phyloP scores from a whole-genome alignment of 2,797 vertebrate genomes.

The Paedocypris micromegethes region DNA sequence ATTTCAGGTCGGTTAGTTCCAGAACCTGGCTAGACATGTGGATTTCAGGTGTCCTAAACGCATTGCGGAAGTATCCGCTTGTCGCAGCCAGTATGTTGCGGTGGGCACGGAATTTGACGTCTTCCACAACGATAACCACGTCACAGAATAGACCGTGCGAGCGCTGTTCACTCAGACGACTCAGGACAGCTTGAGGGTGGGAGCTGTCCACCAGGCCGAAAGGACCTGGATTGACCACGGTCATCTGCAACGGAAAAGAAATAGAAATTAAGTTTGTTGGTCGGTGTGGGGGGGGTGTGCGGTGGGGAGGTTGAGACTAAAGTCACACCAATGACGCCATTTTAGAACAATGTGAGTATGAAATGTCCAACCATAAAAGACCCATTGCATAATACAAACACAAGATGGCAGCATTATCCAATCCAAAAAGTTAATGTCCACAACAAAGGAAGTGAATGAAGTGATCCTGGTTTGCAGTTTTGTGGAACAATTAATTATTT shows the following conservation, averaged over 20 bases:
- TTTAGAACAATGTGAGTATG: no score
- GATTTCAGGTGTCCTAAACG: conserved; percentile 79
- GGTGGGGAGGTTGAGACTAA: no score
- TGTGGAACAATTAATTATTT: no score
- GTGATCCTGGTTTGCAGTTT: no score
- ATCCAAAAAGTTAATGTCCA: no score
- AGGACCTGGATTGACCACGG: conserved; percentile 78
- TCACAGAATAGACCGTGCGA: conserved; percentile 92
- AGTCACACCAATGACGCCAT: no score
- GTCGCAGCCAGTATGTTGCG: conserved; percentile 94
- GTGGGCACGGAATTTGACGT: conserved; percentile 96
- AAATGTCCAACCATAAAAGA: no score
- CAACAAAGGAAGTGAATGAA: no score
- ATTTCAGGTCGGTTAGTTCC: conserved; percentile 92
- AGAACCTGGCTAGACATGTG: conserved; percentile 85
- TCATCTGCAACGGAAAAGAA: conserved; percentile 73
- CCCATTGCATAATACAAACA: no score
- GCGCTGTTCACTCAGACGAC: conserved; percentile 91
- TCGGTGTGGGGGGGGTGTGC: no score
- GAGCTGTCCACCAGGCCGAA: conserved; percentile 86
- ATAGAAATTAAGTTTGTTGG: neutral
- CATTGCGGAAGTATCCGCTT: conserved; percentile 91
- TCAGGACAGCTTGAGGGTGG: conserved; percentile 86
- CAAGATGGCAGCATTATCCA: no score
- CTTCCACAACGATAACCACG: conserved; percentile 95